Conservation (phyloP, 2,888 invertebrate species). For the Lordiphosa fenestrarum region DNA sequence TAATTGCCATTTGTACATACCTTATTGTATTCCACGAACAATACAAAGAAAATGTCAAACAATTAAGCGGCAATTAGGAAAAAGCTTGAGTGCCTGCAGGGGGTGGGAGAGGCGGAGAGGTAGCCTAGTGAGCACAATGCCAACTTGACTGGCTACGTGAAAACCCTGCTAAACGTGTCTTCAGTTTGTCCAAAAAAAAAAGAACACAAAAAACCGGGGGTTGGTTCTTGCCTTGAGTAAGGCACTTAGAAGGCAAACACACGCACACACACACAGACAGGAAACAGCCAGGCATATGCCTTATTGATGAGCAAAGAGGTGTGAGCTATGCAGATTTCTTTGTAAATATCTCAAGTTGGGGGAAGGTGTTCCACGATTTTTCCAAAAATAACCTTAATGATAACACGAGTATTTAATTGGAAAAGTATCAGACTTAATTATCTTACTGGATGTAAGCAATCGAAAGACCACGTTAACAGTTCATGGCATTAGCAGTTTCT, state of each 20-base stretch:
- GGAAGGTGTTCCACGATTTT: not conserved
- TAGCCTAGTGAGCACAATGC: constrained; percentile 4
- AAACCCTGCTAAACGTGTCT: constrained; percentile 68
- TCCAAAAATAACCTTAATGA: not conserved
- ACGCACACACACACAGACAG: constrained; percentile 3
- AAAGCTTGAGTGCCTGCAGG: constrained; percentile 45
- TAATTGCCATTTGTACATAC: constrained; percentile 31
- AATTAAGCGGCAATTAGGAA: constrained; percentile 73
- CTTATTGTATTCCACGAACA: constrained; percentile 5
- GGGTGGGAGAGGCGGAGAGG: constrained; percentile 10
- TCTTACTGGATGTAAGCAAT: too few relatives aligned
- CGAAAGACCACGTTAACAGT: too few relatives aligned
- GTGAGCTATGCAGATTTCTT: not conserved
- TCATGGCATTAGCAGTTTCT: too few relatives aligned
- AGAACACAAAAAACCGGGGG: constrained; percentile 13
- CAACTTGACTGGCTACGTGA: constrained; percentile 38
- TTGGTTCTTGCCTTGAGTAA: constrained; percentile 25
- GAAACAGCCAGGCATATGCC: constrained; percentile 31
- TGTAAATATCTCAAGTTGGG: too few relatives aligned
- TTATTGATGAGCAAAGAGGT: constrained; percentile 36
- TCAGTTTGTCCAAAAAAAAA: constrained; percentile 39
- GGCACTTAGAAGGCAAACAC: constrained; percentile 18
- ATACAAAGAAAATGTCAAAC: constrained; percentile 58
- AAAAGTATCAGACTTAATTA: too few relatives aligned
- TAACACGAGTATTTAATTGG: too few relatives aligned